These are phyloP conservation scores for Myioborus miniatus DNA, from an alignment of 2,797 vertebrate species.

Conservation along the genomic window DNA sequence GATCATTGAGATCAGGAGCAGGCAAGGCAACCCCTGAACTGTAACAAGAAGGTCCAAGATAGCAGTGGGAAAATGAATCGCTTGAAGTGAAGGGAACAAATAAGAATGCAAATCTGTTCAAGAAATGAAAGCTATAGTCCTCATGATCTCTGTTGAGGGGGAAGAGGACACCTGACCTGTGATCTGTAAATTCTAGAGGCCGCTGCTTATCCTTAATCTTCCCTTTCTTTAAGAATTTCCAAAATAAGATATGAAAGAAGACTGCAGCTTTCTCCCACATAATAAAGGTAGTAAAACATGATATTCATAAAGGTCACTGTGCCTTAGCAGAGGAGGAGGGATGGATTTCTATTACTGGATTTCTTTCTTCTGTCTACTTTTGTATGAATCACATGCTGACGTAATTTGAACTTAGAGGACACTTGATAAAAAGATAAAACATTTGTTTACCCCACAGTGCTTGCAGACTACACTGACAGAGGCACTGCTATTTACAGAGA, in stretches of 20 bases:
- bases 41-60: neutral
- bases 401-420: neutral
- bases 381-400: neutral
- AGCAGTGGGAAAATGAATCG: neutral
- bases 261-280: neutral
- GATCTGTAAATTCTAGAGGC: neutral
- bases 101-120: neutral
- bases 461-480: neutral
- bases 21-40: neutral
- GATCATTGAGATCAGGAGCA: neutral
- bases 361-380: neutral
- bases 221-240: neutral
- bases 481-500: neutral
- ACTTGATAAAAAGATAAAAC: neutral
- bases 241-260: neutral
- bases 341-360: constrained; percentile 8
- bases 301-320: neutral
- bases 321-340: neutral
- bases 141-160: neutral
- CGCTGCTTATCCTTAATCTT: neutral
- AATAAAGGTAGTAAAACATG: neutral
- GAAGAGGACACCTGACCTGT: neutral
- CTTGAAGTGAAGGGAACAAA: neutral
- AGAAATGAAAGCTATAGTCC: neutral
- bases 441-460: neutral